Evolutionary conservation across 1,140 invertebrate genomes (phyloP), one percentile per base, ranked within the genome.

Genomic region (Ptiloglossa arizonensis): DNA sequence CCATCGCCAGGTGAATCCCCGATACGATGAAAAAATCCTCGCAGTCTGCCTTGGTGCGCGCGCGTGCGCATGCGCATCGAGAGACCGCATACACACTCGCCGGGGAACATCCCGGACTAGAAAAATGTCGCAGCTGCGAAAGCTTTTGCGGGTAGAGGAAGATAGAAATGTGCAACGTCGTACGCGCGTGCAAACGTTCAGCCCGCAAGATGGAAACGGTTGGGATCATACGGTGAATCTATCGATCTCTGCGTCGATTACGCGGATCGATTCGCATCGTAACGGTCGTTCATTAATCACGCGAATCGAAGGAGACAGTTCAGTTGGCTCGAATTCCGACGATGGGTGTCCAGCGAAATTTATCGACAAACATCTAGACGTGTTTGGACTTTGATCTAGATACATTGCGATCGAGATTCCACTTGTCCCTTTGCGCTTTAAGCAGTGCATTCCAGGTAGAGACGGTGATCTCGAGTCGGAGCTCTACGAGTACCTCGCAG

Each of bases 41-140:
- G 17, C 80, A 80, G 73, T 72, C 77, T 67, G 76, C 48, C 29
- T 29, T 35, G 22, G 44, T 22, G 32, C 60, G 46, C 9, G 22
- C 8, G 41, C 22, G 32, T 9, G 68, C n/a, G n/a, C 62, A 52
- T 5, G 13, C n/a, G 50, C 52, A 24, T 44, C 17, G 19, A 5
- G 6, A 19, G 41, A 13, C 13, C 24, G 44, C 29, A 1, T 5
- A n/a, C 8, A 50, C 63, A 50, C 27, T 8, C 67, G 24, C 27
- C 15, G n/a, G 52, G n/a, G 48, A 29, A 22, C 22, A 15, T 48
- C 41, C n/a, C 15, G 38, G 71, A 8, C 74, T 87, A 87, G 87
- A 87, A 87, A 87, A 87, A 87, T 87, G 71, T 86, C 79, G 87
- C 87, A 87, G 87, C 87, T 87, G 87, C 87, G 66, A 73, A 76